A percentile compares a stretch with the other conserved stretches of the same genome.
These are phyloP conservation scores for Pocota personata DNA, from an alignment of 2,888 invertebrate species.

Conservation along the genomic window DNA sequence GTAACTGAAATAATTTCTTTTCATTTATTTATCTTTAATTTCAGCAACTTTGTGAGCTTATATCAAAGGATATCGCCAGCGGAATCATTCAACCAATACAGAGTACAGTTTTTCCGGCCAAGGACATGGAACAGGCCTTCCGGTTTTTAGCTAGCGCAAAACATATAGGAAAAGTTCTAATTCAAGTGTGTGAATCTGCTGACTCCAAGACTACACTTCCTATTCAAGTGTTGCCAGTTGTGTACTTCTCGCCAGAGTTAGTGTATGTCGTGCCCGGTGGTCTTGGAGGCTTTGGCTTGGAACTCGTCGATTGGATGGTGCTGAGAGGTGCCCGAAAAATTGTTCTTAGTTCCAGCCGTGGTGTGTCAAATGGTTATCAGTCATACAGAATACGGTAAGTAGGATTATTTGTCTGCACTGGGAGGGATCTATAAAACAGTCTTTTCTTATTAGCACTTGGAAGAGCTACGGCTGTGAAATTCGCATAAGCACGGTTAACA, in stretches of 20 bases:
- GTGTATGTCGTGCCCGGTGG: conserved; percentile 89
- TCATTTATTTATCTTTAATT: background rate
- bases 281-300: conserved; percentile 96
- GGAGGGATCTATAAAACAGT: too few species aligned
- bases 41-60: conserved; percentile 2
- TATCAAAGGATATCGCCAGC: conserved; percentile 84
- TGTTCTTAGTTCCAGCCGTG: conserved; percentile 91
- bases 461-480: conserved; percentile 87
- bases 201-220: conserved; percentile 77
- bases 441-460: conserved; percentile 85
- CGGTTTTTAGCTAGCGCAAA: conserved; percentile 87
- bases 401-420: background rate
- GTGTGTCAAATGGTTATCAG: conserved; percentile 92
- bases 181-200: conserved; percentile 80
- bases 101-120: conserved; percentile 85
- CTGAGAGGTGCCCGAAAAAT: conserved; percentile 91
- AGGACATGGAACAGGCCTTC: conserved; percentile 89
- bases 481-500: conserved; percentile 88
- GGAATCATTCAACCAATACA: conserved; percentile 89
- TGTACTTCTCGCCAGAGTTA: conserved; percentile 78
- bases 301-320: conserved; percentile 93
- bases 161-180: conserved; percentile 90
- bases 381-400: conserved; percentile 86
- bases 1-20: too few species aligned
- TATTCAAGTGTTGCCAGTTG: conserved; percentile 77